Base-by-base conservation (phyloP, 2,888 invertebrate species). In the Pseudolycoriella hygida region DNA sequence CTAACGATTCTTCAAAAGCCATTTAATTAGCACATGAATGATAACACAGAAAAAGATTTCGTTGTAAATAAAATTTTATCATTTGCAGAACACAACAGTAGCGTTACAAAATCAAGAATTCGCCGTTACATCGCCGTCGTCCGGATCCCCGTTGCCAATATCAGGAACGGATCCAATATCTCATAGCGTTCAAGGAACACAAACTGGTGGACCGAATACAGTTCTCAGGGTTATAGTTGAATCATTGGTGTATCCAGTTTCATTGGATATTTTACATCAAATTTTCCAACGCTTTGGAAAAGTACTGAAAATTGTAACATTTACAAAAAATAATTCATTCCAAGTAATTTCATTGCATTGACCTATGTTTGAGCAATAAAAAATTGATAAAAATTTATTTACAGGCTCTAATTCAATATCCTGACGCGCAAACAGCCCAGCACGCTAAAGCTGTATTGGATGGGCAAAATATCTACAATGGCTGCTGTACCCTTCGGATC, bases 391-490 rank as follows among this genome's bases (percentile, higher is more conserved):
- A 49, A 59, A 61, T 63, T 62, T 60, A 61, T 74, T 73, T 54
- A 78, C 90, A 98, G 82, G 97, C 97, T 53, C 79, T 98, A 62
- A 93, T 98, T 67, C 98, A 98, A 72, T 96, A 94, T 69, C 87
- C 92, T 56, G 97, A 97, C 70, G 87, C 94, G 52, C 80, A 88
- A 61, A 86, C 93, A 55, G 97, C 98, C 54, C 94, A 94, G 69
- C 81, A 90, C 58, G 97, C 98, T 60, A 97, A 96, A 77, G 74
- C 82, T 70, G 85, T 90, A 48, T 72, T 98, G 57, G 97, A 99
- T 64, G 96, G 96, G 40, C 97, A 98, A 69, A 96, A 97, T 68
- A 94, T 97, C 61, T 98, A 97, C 78, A 97, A 94, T 68, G 93
- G 94, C 49, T 98, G 98, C 72, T 97, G 97, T 74, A 97, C 96